These are phyloP conservation scores for Aspidiotus rigidus DNA, from an alignment of 2,888 invertebrate species.

Conservation along the genomic window DNA sequence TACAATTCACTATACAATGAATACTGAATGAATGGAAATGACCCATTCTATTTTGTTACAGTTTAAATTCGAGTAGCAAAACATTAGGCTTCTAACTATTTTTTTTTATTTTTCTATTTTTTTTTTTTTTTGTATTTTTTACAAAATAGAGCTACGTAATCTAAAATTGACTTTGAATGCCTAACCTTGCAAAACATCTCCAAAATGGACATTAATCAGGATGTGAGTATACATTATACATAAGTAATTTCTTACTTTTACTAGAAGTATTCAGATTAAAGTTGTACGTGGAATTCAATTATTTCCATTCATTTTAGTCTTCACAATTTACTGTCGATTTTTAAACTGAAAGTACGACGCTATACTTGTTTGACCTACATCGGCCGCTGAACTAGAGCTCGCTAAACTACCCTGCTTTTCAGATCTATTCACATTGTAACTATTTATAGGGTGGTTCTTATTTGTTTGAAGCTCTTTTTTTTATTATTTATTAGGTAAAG, in stretches of 20 bases:
- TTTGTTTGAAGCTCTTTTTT: background rate
- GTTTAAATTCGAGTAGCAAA: constrained; percentile 14
- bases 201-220: constrained; percentile 31
- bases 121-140: constrained; percentile 22
- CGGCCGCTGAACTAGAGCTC: no score
- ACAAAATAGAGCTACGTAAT: constrained; percentile 16
- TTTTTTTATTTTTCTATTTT: no score
- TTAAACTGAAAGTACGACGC: no score
- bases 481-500: background rate
- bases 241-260: background rate
- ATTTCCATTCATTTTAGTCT: constrained; percentile 18
- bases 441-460: no score
- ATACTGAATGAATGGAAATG: background rate
- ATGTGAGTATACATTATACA: constrained; percentile 24
- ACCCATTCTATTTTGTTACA: constrained; percentile 29
- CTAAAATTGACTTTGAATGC: constrained; percentile 28
- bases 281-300: background rate
- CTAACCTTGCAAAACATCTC: constrained; percentile 29
- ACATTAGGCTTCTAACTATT: constrained; percentile 11
- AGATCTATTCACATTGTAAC: no score
- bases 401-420: no score
- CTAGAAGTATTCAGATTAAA: constrained; percentile 15
- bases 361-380: no score
- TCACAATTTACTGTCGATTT: no score
- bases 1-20: no score